phyloP scores from a whole-genome alignment of 2,888 invertebrate species.

The Dendrolimus houi region DNA sequence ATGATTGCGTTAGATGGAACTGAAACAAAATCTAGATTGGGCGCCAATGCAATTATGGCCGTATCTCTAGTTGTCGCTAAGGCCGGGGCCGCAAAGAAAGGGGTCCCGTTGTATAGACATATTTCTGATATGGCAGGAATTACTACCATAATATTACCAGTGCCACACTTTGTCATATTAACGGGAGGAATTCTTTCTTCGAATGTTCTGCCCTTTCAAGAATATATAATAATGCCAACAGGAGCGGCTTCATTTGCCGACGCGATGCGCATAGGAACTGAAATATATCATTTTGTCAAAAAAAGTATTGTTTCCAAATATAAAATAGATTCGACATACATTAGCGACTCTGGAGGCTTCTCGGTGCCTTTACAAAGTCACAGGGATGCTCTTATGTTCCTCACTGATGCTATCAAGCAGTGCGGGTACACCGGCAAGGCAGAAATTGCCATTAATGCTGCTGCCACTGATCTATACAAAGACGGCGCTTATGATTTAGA shows the following conservation, averaged over 20 bases:
- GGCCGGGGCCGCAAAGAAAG: constrained; percentile 97
- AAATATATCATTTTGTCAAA: constrained; percentile 95
- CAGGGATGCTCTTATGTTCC: constrained; percentile 91
- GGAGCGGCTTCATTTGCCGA: constrained; percentile 94
- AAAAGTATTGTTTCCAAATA: constrained; percentile 93
- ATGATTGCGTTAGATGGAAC: constrained; percentile 95
- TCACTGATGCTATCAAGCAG: constrained; percentile 91
- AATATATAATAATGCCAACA: constrained; percentile 94
- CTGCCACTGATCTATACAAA: constrained; percentile 96
- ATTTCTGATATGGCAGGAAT: constrained; percentile 97
- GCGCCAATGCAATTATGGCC: constrained; percentile 97
- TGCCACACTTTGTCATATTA: constrained; percentile 98
- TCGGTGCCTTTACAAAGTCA: constrained; percentile 96
- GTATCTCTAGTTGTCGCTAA: constrained; percentile 97
- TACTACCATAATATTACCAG: constrained; percentile 92
- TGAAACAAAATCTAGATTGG: constrained; percentile 94
- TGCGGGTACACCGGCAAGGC: constrained; percentile 94
- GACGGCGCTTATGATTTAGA: constrained; percentile 93
- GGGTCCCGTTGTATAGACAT: constrained; percentile 90
- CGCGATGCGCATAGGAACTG: constrained; percentile 98
- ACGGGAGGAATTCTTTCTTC: constrained; percentile 98
- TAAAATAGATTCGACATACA: constrained; percentile 93
- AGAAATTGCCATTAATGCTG: constrained; percentile 97
- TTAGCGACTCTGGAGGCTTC: constrained; percentile 98
- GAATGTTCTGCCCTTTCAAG: constrained; percentile 96